Base-by-base conservation (phyloP, 2,888 invertebrate genomes). In the Thymelicus sylvestris region DNA sequence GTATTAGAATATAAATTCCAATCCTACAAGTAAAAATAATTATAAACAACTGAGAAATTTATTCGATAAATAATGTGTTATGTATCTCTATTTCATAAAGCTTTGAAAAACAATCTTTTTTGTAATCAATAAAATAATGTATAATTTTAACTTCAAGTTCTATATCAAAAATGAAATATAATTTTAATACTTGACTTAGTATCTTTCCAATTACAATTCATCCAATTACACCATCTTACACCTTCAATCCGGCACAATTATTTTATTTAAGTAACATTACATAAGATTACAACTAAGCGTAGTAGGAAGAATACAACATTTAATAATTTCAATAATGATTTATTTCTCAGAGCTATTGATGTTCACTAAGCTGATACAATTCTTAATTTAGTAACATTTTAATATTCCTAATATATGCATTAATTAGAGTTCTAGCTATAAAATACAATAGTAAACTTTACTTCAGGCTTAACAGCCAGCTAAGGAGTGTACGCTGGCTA, bases 341-440 rank as follows among this genome's bases (percentile, higher is more conserved):
- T 83, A 90, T 90, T 91, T 88, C 83, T 86, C 91, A 88, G 92
- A 93, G 93, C 93, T 93, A 93, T 93, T 93, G 93, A 93, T 93
- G 92, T 93, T 93, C 85, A 91, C 93, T 93, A 93, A 93, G 93
- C 93, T 90, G 93, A 93, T 93, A 93, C 93, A 93, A 88, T 93
- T 89, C 92, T 93, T 93, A 92, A 84, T 85, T 88, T 89, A 89
- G 91, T 92, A 93, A 93, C 93, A 93, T 92, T 92, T 82, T 91
- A 84, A 84, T 85, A 92, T 91, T 90, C 90, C 93, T 93, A 93
- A 91, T 91, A 90, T 93, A 93, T 92, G 93, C 92, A 92, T 91
- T 92, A 93, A 88, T 93, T 92, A 92, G 90, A 93, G 84, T 87
- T 93, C 93, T 93, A 93, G 92, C 93, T 93, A 93, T 92, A 89